Evolutionary conservation across 2,113 vertebrate genomes (phyloP), one percentile per base, ranked within the genome.

Genomic region (Calidris pugnax): DNA sequence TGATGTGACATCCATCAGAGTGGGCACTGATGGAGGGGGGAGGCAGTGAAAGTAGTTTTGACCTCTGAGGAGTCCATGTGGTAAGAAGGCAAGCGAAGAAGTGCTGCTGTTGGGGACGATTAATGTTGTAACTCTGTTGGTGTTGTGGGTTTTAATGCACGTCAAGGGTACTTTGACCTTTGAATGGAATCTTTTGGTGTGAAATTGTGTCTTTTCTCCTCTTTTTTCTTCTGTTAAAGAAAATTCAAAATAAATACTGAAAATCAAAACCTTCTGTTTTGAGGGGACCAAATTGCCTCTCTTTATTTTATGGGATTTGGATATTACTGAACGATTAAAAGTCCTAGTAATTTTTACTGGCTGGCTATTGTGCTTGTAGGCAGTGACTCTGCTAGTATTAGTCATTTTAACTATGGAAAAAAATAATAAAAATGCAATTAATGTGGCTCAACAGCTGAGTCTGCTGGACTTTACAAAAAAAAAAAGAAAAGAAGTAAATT

Each of bases 391-490:
- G 81, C 59, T 56, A 92, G 76, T 67, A 63, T 95, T 95, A 87
- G 62, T 95, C 79, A 89, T 88, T 95, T 97, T 91, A 96, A 95
- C 93, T 95, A 57, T 94, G 94, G 93, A 97, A 96, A 95, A 95
- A 92, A 91, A 95, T 41, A 97, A 94, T 92, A 95, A 93, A 97
- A 93, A 80, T 62, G 78, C 79, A 97, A 90, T 96, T 97, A 96
- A 90, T 94, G 81, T 85, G 88, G 85, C 78, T 96, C 90, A 96
- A 81, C 93, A 97, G 91, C 95, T 95, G 96, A 96, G 53, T 95
- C 56, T 92, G 84, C 88, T 95, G 94, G 93, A 93, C 92, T 95
- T 96, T 4, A 2, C 51, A 76, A 81, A 93, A 56, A 71, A 14
- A 18, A 47, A 15, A 23, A 0, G 5, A 4, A 60, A 66, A 84